Evolutionary conservation across 1,140 invertebrate species (phyloP), one percentile per base, ranked within the genome.

Genomic region (Anastatus disparis): DNA sequence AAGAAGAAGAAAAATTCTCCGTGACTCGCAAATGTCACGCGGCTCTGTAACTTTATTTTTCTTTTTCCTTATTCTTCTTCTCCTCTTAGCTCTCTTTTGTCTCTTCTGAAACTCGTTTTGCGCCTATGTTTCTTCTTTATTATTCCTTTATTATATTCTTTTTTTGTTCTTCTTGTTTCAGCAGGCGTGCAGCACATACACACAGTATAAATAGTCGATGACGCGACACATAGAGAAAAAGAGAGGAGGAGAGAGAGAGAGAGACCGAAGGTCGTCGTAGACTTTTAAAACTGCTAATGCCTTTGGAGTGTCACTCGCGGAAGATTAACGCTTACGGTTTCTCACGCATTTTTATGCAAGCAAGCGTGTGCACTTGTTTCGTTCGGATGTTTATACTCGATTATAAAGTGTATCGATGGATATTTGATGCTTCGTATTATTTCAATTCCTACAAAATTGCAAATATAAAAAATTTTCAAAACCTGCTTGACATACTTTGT

Each of bases 201-300:
- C n/a, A n/a, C n/a, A n/a, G 63, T 77, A 77, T 79, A 81, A 80
- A 82, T 80, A 82, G 78, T 80, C 72, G 74, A 76, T 80, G 80
- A 80, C 77, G 77, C 75, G 44, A 63, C 63, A 70, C 64, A 24
- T 22, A 13, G 40, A 42, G 40, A 42, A n/a, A n/a, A n/a, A n/a
- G n/a, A n/a, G n/a, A n/a, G n/a, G n/a, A 2, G n/a, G 13, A 10
- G 46, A 17, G 46, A 48, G n/a, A 12, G n/a, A 22, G n/a, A 17
- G 46, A 48, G 24, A 50, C 70, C 46, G 75, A 81, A 80, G 79
- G 77, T 80, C 78, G 76, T 52, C 27, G 74, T 24, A 24, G 46
- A 48, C 20, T 17, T 3, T 72, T 31, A 27, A n/a, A 35, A 10
- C 31, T 59, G 58, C 70, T 61, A 70, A 74, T 74, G 72, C 74